Evolutionary conservation across 2,797 vertebrate genomes (phyloP).

Genomic region (Hirundo rustica): DNA sequence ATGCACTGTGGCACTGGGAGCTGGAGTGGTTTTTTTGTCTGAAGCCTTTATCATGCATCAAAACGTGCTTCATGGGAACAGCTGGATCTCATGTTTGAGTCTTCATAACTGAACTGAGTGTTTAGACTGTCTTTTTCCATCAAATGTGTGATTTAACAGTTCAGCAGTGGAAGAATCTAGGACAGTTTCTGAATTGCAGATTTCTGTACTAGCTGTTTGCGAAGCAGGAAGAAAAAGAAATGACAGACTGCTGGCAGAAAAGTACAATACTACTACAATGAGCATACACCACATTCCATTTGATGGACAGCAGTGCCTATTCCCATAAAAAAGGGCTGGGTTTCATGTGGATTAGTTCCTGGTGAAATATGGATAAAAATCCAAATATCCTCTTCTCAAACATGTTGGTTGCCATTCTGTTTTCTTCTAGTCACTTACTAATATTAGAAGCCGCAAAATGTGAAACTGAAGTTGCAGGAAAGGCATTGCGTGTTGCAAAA

Average conservation of each 20-base stretch:
- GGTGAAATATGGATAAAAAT: neutral
- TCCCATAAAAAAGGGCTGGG: neutral
- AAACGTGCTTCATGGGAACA: conserved; percentile 1
- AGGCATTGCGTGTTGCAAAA: neutral
- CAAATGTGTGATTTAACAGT: conserved; percentile 52
- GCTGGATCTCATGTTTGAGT: neutral
- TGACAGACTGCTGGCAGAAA: conserved; percentile 30
- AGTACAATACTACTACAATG: conserved; percentile 1
- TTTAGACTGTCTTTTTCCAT: conserved; percentile 45
- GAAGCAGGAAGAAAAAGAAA: conserved; percentile 32
- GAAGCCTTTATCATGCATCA: neutral
- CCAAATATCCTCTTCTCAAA: neutral
- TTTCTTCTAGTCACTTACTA: conserved; percentile 29
- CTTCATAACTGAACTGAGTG: neutral
- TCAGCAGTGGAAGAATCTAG: conserved; percentile 23
- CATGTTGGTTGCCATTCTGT: neutral
- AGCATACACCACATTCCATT: neutral
- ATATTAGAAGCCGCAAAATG: neutral
- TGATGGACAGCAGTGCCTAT: conserved; percentile 17
- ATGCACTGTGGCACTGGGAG: neutral
- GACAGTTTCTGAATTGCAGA: conserved; percentile 36
- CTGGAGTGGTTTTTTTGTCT: neutral
- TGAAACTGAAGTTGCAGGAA: conserved; percentile 24
- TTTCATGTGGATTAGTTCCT: neutral
- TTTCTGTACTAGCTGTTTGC: neutral